Conservation (phyloP, 2,888 invertebrate species). For the Alviniconcha strummeri region DNA sequence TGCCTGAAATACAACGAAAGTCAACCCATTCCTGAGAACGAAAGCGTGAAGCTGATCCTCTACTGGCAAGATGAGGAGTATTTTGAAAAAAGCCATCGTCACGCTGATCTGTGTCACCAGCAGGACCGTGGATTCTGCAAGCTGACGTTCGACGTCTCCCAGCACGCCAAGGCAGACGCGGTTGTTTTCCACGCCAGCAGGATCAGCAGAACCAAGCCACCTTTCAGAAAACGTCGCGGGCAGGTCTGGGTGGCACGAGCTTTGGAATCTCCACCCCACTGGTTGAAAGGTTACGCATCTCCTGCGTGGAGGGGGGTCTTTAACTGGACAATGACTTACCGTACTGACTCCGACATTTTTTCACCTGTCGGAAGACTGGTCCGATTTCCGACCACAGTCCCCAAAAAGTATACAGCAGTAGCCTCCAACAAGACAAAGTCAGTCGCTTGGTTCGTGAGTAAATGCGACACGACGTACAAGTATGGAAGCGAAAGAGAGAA, state of each 20-base stretch:
- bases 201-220: background rate
- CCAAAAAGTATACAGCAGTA: background rate
- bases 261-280: background rate
- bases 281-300: background rate
- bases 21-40: too few species aligned
- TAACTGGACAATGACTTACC: constrained; percentile 13
- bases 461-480: background rate
- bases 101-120: too few species aligned
- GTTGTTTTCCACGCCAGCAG: background rate
- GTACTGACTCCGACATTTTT: background rate
- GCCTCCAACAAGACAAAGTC: background rate
- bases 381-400: too few species aligned
- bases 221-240: background rate
- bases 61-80: too few species aligned
- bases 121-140: too few species aligned
- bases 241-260: constrained; percentile 6
- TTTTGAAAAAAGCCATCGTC: too few species aligned
- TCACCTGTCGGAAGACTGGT: background rate
- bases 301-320: background rate
- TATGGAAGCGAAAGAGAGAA: background rate
- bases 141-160: too few species aligned
- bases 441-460: constrained; percentile 16
- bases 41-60: too few species aligned
- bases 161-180: background rate
- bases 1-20: too few species aligned